These are phyloP conservation scores for Lissonota sp. DNA, from an alignment of 2,888 invertebrate genomes.

Conservation along the genomic window DNA sequence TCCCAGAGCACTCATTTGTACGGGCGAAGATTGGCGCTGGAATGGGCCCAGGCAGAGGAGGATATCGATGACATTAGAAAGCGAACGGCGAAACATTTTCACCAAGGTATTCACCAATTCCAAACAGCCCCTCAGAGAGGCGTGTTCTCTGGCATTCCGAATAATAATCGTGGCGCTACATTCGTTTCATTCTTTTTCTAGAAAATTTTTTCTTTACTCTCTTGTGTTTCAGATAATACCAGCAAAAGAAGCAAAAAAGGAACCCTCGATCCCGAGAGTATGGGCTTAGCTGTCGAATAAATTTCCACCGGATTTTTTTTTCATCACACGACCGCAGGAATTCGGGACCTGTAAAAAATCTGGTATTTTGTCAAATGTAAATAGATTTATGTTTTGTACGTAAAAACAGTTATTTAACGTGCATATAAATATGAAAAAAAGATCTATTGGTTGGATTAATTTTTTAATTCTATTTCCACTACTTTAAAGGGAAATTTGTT, in stretches of 20 bases:
- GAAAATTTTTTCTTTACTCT: neutral
- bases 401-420: slow-evolving; percentile 6
- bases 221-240: slow-evolving; percentile 67
- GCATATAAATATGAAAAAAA: slow-evolving; percentile 20
- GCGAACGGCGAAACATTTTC: slow-evolving; percentile 91
- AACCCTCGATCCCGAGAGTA: slow-evolving; percentile 74
- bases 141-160: slow-evolving; percentile 38
- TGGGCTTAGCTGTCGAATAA: slow-evolving; percentile 73
- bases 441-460: neutral
- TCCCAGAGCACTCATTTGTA: slow-evolving; percentile 99
- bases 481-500: neutral
- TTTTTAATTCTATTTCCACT: neutral
- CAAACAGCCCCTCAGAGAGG: slow-evolving; percentile 17
- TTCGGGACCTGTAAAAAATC: slow-evolving; percentile 19
- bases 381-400: slow-evolving; percentile 12
- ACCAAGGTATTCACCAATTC: slow-evolving; percentile 75
- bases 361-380: slow-evolving; percentile 9
- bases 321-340: neutral
- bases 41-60: slow-evolving; percentile 96
- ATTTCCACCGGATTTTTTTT: neutral
- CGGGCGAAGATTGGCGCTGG: slow-evolving; percentile 96
- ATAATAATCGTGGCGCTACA: slow-evolving; percentile 9
- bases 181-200: slow-evolving; percentile 16
- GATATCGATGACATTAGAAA: slow-evolving; percentile 92
- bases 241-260: slow-evolving; percentile 75